Percentiles rank a stretch among this genome's conserved stretches.
phyloP scores from a whole-genome alignment of 2,113 vertebrate genomes.

The Phyllostomus discolor region DNA sequence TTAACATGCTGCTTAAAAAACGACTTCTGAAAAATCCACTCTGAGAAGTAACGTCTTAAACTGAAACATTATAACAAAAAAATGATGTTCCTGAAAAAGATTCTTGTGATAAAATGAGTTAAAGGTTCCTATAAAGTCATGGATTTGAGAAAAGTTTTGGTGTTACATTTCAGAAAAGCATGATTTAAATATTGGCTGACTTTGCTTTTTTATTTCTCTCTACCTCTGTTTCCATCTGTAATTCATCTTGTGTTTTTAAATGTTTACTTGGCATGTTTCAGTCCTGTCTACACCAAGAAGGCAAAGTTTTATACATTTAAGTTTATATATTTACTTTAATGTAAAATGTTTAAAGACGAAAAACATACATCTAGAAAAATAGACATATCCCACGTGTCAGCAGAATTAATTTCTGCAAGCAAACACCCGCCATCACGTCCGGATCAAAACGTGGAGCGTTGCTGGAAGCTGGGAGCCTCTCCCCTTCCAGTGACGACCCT shows the following conservation, averaged over 20 bases:
- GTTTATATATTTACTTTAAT: background rate
- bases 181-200: background rate
- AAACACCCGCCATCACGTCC: background rate
- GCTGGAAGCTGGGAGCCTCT: background rate
- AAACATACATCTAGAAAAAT: background rate
- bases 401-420: background rate
- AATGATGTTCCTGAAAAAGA: background rate
- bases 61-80: background rate
- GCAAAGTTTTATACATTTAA: background rate
- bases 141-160: background rate
- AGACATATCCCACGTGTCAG: background rate
- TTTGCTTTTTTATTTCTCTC: background rate
- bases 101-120: background rate
- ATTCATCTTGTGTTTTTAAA: conserved; percentile 36
- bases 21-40: background rate
- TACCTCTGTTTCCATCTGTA: background rate
- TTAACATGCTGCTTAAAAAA: background rate
- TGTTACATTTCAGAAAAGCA: background rate
- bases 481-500: too few relatives aligned
- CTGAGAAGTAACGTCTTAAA: background rate
- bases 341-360: conserved; percentile 28
- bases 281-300: background rate
- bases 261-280: background rate
- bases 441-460: background rate
- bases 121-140: background rate